Percentiles rank a stretch among this genome's conserved stretches.
phyloP scores from a whole-genome alignment of 2,797 vertebrate species.

The Arrhamphus sclerolepis region DNA sequence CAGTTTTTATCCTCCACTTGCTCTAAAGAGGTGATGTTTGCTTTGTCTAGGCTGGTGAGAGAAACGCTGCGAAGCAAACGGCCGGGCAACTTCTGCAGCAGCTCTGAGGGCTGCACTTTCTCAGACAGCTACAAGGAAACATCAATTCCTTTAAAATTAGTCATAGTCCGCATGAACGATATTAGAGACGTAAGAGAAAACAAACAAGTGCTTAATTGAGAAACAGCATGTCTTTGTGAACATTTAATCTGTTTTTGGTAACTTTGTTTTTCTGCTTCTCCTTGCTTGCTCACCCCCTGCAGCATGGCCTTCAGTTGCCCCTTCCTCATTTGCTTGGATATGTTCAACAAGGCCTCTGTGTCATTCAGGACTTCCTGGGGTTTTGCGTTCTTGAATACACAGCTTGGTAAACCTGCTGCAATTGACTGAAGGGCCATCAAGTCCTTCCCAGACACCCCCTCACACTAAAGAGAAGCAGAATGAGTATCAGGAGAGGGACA shows the following conservation, averaged over 20 bases:
- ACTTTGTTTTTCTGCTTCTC: neutral
- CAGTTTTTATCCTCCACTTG: constrained; percentile 59
- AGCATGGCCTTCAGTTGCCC: constrained; percentile 72
- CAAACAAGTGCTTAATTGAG: too few species aligned
- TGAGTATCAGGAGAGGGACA: neutral
- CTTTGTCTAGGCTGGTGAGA: constrained; percentile 57
- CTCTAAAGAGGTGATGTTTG: constrained; percentile 56
- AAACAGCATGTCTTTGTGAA: too few species aligned
- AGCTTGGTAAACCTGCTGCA: constrained; percentile 55
- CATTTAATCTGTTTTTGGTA: neutral
- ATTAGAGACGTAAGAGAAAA: too few species aligned
- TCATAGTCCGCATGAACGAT: neutral
- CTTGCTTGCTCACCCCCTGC: constrained; percentile 61
- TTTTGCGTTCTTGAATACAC: constrained; percentile 54
- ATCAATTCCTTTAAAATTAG: constrained; percentile 2
- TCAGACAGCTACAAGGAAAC: constrained; percentile 54
- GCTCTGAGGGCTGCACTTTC: constrained; percentile 37
- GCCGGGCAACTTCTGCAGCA: constrained; percentile 56
- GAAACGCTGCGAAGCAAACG: constrained; percentile 62
- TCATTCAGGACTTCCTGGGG: constrained; percentile 49
- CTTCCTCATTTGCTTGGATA: constrained; percentile 57
- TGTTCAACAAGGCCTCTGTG: constrained; percentile 48
- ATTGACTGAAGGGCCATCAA: constrained; percentile 60
- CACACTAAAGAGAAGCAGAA: constrained; percentile 39
- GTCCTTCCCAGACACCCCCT: constrained; percentile 31